These are phyloP conservation scores for Drosophila meridionalis DNA, from an alignment of 2,888 invertebrate species.

Conservation along the genomic window DNA sequence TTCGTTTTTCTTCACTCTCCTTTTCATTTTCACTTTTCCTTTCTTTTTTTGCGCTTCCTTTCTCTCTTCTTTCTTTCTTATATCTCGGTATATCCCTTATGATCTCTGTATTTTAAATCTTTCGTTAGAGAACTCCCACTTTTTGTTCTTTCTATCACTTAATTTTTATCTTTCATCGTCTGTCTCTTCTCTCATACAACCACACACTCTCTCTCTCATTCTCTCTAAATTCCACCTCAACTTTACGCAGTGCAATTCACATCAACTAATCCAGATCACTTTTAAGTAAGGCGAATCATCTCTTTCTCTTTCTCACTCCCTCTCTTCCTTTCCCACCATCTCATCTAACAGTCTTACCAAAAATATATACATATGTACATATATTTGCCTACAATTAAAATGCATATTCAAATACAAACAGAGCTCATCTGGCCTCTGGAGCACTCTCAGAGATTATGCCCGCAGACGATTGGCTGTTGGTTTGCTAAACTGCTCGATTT, in stretches of 20 bases:
- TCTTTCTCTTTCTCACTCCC: background rate
- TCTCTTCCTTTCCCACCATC: background rate
- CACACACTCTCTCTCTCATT: background rate
- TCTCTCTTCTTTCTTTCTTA: background rate
- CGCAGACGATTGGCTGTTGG: constrained; percentile 7
- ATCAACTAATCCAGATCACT: background rate
- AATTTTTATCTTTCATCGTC: background rate
- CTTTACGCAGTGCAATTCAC: background rate
- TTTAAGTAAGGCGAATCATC: background rate
- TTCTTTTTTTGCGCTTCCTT: background rate
- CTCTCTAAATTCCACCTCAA: background rate
- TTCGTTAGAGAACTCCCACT: no score
- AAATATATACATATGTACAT: background rate
- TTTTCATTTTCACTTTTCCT: background rate
- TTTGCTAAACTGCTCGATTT: constrained; percentile 23
- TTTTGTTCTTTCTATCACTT: background rate
- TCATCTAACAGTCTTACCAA: background rate
- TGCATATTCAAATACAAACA: constrained; percentile 4
- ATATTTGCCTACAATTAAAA: constrained; percentile 5
- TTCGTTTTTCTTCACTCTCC: background rate
- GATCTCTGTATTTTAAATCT: no score
- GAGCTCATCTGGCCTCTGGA: background rate
- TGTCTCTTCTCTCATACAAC: background rate
- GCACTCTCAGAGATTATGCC: background rate
- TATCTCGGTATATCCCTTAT: no score